Base-by-base conservation (phyloP, 2,113 vertebrate genomes). In the Taxidea taxus region DNA sequence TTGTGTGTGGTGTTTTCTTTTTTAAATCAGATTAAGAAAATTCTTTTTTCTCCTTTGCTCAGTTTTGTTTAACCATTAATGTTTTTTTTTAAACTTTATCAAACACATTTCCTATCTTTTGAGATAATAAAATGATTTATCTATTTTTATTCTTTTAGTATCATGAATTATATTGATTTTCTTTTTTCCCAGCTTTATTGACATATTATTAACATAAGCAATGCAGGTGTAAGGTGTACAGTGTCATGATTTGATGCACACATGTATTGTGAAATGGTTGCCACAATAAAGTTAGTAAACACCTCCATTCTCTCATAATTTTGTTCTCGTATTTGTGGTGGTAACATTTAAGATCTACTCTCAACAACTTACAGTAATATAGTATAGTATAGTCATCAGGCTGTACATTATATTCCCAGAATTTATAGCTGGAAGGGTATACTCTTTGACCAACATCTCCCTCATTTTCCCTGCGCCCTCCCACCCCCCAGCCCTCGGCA, bases 11-110 rank as follows among this genome's bases (percentile, higher is more conserved):
- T 60, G 25, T 3, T 27, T 27, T 60, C 27, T 60, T 60, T 60
- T 51, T 5, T 5, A 42, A 58, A 60, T 78, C 74, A 54, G 58
- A 87, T 91, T 74, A 85, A 80, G 85, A 96, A 80, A 64, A 87
- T 80, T 84, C 54, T 31, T 92, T n/a, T 80, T 90, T 95, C 92
- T 92, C 25, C n/a, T 66, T 90, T 91, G 68, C 82, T 90, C 62
- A 49, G 60, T 83, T 12, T 95, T 85, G 23, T 91, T 15, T 11
- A 25, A 49, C 31, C 29, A 49, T 90, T 8, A 44, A 70, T 86
- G 13, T 10, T 18, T 81, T 84, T 85, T 39, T 1, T n/a, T n/a
- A n/a, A 84, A 54, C 87, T 81, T 94, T 92, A 81, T 62, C 62
- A 54, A 49, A 12, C 62, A 20, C 11, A 66, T 58, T 82, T 87